Percentiles rank a stretch among this genome's conserved stretches.
Evolutionary conservation across 2,797 vertebrate genomes (phyloP).

Genomic region (Glyptemys insculpta): DNA sequence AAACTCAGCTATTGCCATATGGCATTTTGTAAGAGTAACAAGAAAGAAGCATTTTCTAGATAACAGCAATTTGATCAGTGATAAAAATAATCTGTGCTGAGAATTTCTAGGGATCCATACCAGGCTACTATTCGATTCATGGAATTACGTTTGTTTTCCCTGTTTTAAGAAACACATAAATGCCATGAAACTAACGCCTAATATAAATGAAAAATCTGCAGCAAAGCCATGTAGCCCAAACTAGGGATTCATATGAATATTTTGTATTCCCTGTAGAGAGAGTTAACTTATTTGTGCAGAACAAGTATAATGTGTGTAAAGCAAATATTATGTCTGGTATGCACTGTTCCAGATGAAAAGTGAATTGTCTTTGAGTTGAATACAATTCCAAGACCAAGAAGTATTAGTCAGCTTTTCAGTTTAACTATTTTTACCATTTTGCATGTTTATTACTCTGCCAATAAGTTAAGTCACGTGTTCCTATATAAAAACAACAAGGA

Average conservation of each 20-base stretch:
- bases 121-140: conserved; percentile 12
- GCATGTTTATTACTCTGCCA: not conserved
- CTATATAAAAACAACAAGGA: not conserved
- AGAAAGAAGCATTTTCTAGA: not conserved
- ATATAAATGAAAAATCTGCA: not conserved
- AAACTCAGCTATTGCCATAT: not conserved
- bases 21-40: not conserved
- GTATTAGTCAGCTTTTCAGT: not conserved
- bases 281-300: conserved; percentile 17
- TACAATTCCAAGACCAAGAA: not conserved
- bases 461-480: not conserved
- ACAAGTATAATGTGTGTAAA: conserved; percentile 9
- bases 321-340: not conserved
- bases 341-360: conserved; percentile 7
- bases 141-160: conserved; percentile 26
- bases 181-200: not conserved
- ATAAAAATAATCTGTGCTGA: not conserved
- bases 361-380: not conserved
- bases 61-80: not conserved
- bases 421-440: not conserved
- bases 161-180: not conserved
- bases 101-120: not conserved
- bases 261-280: not conserved
- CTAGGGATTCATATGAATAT: conserved; percentile 38
- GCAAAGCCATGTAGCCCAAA: not conserved